Percentiles rank a stretch among this genome's conserved stretches.
Conservation (phyloP, 1,140 invertebrate species). For the Drosophila triauraria region DNA sequence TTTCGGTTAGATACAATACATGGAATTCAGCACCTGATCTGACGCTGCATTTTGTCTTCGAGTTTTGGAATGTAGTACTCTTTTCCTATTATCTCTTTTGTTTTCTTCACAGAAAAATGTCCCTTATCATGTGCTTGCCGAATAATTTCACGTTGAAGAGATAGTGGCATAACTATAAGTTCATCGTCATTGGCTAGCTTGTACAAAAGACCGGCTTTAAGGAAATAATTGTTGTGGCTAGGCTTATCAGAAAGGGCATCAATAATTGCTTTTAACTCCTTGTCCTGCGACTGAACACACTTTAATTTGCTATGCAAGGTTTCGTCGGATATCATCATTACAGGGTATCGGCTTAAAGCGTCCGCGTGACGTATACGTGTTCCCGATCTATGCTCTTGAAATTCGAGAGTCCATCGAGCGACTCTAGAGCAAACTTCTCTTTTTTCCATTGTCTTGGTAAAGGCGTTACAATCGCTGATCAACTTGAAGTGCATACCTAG, state of each 20-base stretch:
- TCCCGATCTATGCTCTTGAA: background rate
- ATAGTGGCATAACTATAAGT: background rate
- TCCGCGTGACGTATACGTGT: no score
- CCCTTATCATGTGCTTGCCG: background rate
- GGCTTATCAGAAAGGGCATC: background rate
- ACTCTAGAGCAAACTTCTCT: background rate
- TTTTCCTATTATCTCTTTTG: background rate
- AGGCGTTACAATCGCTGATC: conserved; percentile 12
- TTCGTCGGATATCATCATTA: background rate
- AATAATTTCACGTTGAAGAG: background rate
- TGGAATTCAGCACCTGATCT: conserved; percentile 1
- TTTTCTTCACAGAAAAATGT: conserved; percentile 4
- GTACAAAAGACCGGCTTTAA: no score
- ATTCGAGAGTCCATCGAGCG: background rate
- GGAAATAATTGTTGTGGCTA: background rate
- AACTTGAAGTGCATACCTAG: conserved; percentile 12
- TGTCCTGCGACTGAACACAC: background rate
- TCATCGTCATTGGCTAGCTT: background rate
- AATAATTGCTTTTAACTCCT: background rate
- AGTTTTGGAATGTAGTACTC: background rate
- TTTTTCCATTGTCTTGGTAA: conserved; percentile 6
- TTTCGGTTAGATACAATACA: background rate
- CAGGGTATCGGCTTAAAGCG: background rate
- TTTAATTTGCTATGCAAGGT: background rate
- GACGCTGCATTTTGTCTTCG: conserved; percentile 2